A percentile compares a stretch with the other conserved stretches of the same genome.
phyloP scores from a whole-genome alignment of 1,140 invertebrate genomes.

The Orius insidiosus region DNA sequence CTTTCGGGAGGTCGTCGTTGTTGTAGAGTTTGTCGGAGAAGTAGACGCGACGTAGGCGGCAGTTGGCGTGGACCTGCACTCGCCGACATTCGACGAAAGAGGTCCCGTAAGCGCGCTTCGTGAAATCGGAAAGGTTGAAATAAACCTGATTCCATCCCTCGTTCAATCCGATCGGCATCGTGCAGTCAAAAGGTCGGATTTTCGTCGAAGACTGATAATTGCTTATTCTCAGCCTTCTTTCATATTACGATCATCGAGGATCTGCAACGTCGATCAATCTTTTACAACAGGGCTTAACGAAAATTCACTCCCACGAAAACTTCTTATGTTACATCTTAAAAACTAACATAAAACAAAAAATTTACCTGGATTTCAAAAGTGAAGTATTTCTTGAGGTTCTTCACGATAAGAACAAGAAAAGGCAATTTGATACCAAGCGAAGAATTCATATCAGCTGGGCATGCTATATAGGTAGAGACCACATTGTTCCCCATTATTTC shows the following conservation, averaged over 20 bases:
- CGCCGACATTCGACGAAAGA: slow-evolving; percentile 81
- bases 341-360: too few species aligned
- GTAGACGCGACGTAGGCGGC: slow-evolving; percentile 75
- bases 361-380: slow-evolving; percentile 82
- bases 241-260: slow-evolving; percentile 81
- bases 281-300: neutral
- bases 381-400: slow-evolving; percentile 92
- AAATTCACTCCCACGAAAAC: too few species aligned
- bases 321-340: too few species aligned
- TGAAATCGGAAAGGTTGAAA: slow-evolving; percentile 84
- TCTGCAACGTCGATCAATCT: slow-evolving; percentile 27
- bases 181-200: slow-evolving; percentile 80
- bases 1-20: slow-evolving; percentile 71
- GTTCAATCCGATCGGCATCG: slow-evolving; percentile 79
- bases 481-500: slow-evolving; percentile 89
- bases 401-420: slow-evolving; percentile 84
- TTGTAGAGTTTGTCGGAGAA: slow-evolving; percentile 79
- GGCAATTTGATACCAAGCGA: slow-evolving; percentile 73
- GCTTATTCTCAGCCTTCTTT: slow-evolving; percentile 79
- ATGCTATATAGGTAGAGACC: slow-evolving; percentile 76
- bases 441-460: slow-evolving; percentile 64
- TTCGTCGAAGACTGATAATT: slow-evolving; percentile 87
- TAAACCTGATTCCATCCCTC: slow-evolving; percentile 81
- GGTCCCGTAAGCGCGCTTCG: slow-evolving; percentile 75
- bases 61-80: slow-evolving; percentile 87